These are phyloP conservation scores for Mesocentrotus franciscanus DNA, from an alignment of 53 echinoderm and acorn worm species.

Conservation along the genomic window DNA sequence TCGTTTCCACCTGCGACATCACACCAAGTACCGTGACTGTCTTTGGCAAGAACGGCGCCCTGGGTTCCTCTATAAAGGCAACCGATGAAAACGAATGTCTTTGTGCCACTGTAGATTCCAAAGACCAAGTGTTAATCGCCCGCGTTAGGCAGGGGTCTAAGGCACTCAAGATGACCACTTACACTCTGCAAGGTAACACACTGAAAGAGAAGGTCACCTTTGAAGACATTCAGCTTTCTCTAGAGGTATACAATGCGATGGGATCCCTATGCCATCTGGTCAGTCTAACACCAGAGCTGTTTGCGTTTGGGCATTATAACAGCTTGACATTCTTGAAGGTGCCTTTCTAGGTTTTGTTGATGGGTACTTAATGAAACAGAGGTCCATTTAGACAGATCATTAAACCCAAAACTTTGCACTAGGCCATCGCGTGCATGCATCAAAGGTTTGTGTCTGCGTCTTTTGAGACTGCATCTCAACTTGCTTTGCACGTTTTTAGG, in stretches of 20 bases:
- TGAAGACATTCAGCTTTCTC: not conserved
- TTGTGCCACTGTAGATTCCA: not conserved
- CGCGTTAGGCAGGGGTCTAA: not conserved
- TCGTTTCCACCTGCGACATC: slow-evolving; percentile 25
- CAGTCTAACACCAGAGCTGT: not conserved
- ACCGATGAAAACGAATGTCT: not conserved
- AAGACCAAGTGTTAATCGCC: not conserved
- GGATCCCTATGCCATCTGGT: not conserved
- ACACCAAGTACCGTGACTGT: slow-evolving; percentile 19
- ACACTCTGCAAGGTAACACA: not conserved
- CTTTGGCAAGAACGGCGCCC: not conserved
- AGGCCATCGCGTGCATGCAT: too few relatives aligned
- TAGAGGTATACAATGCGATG: not conserved
- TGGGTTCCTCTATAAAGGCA: not conserved
- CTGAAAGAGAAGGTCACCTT: not conserved
- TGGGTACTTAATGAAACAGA: not conserved
- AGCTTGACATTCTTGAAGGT: not conserved
- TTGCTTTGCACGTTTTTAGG: too few relatives aligned
- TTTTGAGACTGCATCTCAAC: too few relatives aligned
- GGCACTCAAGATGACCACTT: not conserved
- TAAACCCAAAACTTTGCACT: too few relatives aligned
- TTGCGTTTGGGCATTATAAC: not conserved
- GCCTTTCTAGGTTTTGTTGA: not conserved
- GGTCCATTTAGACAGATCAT: too few relatives aligned
- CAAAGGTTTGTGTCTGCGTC: too few relatives aligned